These are phyloP conservation scores for Seriola rivoliana DNA, from an alignment of 2,113 vertebrate genomes.

Conservation along the genomic window DNA sequence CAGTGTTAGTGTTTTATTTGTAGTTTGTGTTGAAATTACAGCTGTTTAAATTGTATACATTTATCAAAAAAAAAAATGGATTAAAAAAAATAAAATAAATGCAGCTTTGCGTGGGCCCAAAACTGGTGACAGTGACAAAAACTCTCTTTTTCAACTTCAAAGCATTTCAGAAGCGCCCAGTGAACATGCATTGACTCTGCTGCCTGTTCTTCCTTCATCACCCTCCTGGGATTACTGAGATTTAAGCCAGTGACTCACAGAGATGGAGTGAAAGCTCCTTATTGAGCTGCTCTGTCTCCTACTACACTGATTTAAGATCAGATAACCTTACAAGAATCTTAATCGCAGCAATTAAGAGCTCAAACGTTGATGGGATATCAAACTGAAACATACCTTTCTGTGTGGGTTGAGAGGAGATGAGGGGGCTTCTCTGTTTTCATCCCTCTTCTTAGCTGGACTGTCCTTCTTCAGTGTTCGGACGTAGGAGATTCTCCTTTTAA, in stretches of 20 bases:
- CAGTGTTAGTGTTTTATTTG: constrained; percentile 8
- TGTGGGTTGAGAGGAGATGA: constrained; percentile 14
- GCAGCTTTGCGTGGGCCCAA: neutral
- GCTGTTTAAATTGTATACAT: constrained; percentile 17
- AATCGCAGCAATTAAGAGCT: constrained; percentile 33
- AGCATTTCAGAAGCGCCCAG: constrained; percentile 31
- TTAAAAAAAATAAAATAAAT: neutral
- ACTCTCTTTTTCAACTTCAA: constrained; percentile 15
- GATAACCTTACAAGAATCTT: constrained; percentile 40
- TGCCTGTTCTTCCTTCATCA: constrained; percentile 54
- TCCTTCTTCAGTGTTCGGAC: constrained; percentile 55
- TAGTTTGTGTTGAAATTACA: neutral
- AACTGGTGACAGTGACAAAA: neutral
- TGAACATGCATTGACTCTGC: constrained; percentile 54
- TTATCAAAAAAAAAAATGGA: neutral
- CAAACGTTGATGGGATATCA: neutral
- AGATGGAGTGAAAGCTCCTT: constrained; percentile 35
- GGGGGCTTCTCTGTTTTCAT: constrained; percentile 20
- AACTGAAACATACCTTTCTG: constrained; percentile 81
- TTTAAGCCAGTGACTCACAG: constrained; percentile 48
- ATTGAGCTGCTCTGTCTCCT: constrained; percentile 40
- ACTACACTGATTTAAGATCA: constrained; percentile 39
- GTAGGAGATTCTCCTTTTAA: constrained; percentile 57
- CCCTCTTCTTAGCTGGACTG: constrained; percentile 8
- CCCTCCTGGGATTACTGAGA: constrained; percentile 55